A percentile compares a stretch with the other conserved stretches of the same genome.
These are phyloP conservation scores for Apteryx owenii DNA, from an alignment of 2,113 vertebrate species.

Conservation along the genomic window DNA sequence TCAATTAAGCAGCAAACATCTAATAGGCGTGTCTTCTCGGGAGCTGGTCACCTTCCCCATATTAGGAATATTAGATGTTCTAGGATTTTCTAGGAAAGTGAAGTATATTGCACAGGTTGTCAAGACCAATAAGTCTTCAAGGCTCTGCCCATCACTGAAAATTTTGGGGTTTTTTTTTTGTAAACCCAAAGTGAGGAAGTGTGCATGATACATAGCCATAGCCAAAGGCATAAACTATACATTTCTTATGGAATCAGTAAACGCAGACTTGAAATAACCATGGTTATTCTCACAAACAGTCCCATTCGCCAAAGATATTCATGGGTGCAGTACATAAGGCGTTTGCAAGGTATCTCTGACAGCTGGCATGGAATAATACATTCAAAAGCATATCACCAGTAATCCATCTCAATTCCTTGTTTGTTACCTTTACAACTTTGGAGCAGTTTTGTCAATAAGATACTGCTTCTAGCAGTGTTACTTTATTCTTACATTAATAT, in stretches of 20 bases:
- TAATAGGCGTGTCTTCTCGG: background rate
- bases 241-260: background rate
- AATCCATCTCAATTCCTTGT: constrained; percentile 60
- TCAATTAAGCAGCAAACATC: background rate
- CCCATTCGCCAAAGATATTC: background rate
- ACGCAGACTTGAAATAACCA: background rate
- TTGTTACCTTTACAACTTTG: constrained; percentile 49
- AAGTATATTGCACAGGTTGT: background rate
- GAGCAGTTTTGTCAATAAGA: constrained; percentile 54
- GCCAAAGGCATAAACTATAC: background rate
- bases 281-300: background rate
- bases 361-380: constrained; percentile 6
- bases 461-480: constrained; percentile 21
- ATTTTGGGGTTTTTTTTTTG: background rate
- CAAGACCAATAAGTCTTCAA: background rate
- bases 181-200: background rate
- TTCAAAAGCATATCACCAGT: background rate
- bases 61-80: background rate
- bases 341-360: background rate
- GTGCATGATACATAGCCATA: background rate
- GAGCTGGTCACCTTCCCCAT: background rate
- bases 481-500: constrained; percentile 55
- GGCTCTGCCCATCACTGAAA: background rate
- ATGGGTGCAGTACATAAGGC: background rate
- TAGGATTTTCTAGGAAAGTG: background rate